A percentile compares a stretch with the other conserved stretches of the same genome.
phyloP scores from a whole-genome alignment of 2,888 invertebrate genomes.

The Tinea trinotella region DNA sequence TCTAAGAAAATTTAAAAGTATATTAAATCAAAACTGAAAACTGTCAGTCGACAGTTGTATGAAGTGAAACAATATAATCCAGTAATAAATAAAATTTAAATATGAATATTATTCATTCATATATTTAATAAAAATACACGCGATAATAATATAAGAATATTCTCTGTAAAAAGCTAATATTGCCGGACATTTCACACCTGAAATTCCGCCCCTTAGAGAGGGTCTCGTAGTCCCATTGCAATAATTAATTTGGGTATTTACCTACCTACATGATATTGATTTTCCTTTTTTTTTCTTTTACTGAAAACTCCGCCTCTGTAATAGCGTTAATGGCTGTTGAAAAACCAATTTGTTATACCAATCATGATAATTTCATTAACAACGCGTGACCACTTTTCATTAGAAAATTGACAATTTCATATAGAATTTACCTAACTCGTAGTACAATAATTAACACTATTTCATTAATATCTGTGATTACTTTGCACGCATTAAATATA shows the following conservation, averaged over 20 bases:
- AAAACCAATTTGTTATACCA: conserved; percentile 14
- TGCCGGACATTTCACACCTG: not conserved
- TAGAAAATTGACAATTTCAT: conserved; percentile 7
- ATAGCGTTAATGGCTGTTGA: conserved; percentile 1
- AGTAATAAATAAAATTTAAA: too few relatives aligned
- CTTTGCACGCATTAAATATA: too few relatives aligned
- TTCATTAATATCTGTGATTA: too few relatives aligned
- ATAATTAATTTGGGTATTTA: conserved; percentile 15
- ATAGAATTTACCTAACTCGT: not conserved
- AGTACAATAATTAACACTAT: not conserved
- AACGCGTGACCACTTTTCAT: conserved; percentile 2
- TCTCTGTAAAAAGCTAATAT: not conserved
- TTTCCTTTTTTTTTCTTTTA: not conserved
- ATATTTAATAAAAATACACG: too few relatives aligned
- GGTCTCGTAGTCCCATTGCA: not conserved
- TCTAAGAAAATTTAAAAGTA: too few relatives aligned
- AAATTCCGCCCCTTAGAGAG: not conserved
- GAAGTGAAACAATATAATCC: too few relatives aligned
- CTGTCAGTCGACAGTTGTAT: too few relatives aligned
- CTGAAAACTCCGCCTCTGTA: conserved; percentile 2
- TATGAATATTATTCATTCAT: too few relatives aligned
- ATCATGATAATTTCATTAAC: conserved; percentile 13
- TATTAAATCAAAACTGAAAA: too few relatives aligned
- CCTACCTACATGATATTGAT: conserved; percentile 9
- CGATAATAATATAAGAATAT: too few relatives aligned